These are phyloP conservation scores for Notolepis coatsorum DNA, from an alignment of 2,797 vertebrate genomes.

Conservation along the genomic window DNA sequence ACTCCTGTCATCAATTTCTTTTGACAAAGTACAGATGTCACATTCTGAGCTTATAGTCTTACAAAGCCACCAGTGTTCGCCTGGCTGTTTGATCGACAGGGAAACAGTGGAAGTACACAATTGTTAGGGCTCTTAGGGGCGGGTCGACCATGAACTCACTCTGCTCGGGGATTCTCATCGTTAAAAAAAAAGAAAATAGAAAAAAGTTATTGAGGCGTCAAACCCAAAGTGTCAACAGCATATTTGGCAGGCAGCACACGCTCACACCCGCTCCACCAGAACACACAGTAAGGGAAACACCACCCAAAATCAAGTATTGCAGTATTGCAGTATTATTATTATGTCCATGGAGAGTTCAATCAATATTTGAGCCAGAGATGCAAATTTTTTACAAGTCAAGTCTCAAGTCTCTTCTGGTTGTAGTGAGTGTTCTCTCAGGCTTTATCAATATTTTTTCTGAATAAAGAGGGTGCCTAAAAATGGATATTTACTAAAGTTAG, in stretches of 20 bases:
- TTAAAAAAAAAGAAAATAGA: too few relatives aligned
- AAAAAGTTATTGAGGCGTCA: constrained; percentile 64
- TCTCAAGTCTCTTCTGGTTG: too few relatives aligned
- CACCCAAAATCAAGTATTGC: too few relatives aligned
- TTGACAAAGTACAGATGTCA: constrained; percentile 56
- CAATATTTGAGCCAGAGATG: too few relatives aligned
- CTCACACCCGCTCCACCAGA: constrained; percentile 40
- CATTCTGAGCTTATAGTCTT: constrained; percentile 33
- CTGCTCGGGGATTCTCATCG: constrained; percentile 57
- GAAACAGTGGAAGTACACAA: constrained; percentile 58
- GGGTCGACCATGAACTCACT: constrained; percentile 61
- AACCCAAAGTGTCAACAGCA: constrained; percentile 47
- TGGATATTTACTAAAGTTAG: too few relatives aligned
- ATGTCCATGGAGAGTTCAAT: too few relatives aligned
- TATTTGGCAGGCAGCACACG: constrained; percentile 54
- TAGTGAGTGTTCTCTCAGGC: too few relatives aligned
- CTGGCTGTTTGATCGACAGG: constrained; percentile 41
- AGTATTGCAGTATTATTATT: too few relatives aligned
- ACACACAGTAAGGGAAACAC: too few relatives aligned
- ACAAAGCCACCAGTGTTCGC: constrained; percentile 60
- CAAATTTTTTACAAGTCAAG: too few relatives aligned
- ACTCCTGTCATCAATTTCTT: constrained; percentile 42
- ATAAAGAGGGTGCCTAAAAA: too few relatives aligned
- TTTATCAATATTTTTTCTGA: too few relatives aligned
- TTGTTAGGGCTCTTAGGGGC: constrained; percentile 49